These are phyloP conservation scores for Agraylea sexmaculata DNA, from an alignment of 1,140 invertebrate species.

Conservation along the genomic window DNA sequence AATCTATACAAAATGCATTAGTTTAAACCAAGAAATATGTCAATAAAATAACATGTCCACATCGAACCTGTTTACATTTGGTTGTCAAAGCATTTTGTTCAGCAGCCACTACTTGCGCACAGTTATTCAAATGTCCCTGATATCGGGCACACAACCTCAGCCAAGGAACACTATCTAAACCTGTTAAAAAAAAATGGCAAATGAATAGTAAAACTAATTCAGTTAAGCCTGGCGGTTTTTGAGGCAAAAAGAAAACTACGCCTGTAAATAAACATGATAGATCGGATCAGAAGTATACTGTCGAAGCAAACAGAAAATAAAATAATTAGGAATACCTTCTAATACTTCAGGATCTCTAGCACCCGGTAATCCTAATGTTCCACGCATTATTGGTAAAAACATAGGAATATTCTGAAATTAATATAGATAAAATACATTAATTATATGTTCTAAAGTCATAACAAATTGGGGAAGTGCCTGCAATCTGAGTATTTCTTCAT, in stretches of 20 bases:
- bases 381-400: conserved; percentile 85
- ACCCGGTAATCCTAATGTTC: conserved; percentile 74
- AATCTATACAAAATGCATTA: conserved; percentile 40
- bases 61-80: conserved; percentile 60
- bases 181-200: conserved; percentile 20
- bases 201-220: conserved; percentile 40
- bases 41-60: conserved; percentile 5
- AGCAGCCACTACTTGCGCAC: conserved; percentile 56
- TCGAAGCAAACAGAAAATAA: conserved; percentile 34
- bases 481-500: conserved; percentile 68
- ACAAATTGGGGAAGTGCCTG: conserved; percentile 39
- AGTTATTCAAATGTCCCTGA: conserved; percentile 61
- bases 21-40: conserved; percentile 1
- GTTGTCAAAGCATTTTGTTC: conserved; percentile 61
- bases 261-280: background rate
- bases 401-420: conserved; percentile 64
- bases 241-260: background rate
- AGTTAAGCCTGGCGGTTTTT: conserved; percentile 22
- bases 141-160: conserved; percentile 54
- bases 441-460: background rate
- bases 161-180: conserved; percentile 48
- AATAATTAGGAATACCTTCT: conserved; percentile 68
- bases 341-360: conserved; percentile 77
- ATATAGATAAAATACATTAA: conserved; percentile 3
- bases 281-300: conserved; percentile 28